phyloP scores from a whole-genome alignment of 2,888 invertebrate species.

The Aelia acuminata region DNA sequence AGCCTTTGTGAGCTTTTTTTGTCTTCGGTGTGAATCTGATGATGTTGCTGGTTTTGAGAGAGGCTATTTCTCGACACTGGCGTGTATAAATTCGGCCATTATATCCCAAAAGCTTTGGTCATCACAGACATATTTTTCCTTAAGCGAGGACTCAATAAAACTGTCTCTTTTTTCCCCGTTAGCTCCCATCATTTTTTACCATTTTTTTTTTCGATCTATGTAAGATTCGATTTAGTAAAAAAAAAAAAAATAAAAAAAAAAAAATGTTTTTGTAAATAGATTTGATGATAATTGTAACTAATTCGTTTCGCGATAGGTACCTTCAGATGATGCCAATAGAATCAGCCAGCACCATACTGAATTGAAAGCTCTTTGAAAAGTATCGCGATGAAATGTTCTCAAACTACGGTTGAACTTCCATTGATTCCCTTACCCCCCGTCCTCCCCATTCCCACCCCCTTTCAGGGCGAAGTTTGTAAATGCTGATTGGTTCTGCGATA shows the following conservation, averaged over 20 bases:
- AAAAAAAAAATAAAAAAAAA: not conserved
- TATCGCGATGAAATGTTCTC: not conserved
- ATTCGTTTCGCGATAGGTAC: not conserved
- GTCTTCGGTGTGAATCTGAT: not conserved
- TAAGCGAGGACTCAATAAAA: not conserved
- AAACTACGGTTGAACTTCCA: not conserved
- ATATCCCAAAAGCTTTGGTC: not conserved
- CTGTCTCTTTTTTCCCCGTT: not conserved
- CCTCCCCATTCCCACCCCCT: not conserved
- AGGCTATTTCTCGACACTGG: not conserved
- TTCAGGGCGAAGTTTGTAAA: not conserved
- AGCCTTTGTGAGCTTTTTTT: too few relatives aligned
- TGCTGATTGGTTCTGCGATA: not conserved
- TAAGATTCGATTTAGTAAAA: not conserved
- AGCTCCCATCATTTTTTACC: not conserved
- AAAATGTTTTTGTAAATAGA: not conserved
- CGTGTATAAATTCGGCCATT: conserved; percentile 11
- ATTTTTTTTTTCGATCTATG: not conserved
- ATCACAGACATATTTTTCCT: not conserved
- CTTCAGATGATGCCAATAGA: not conserved
- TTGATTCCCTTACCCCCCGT: not conserved
- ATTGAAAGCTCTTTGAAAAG: conserved; percentile 8
- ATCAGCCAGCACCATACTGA: not conserved
- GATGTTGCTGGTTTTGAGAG: not conserved
- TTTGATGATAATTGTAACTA: not conserved